These are phyloP conservation scores for Geophilus truncorum DNA, from an alignment of 2,888 invertebrate genomes.

Conservation along the genomic window DNA sequence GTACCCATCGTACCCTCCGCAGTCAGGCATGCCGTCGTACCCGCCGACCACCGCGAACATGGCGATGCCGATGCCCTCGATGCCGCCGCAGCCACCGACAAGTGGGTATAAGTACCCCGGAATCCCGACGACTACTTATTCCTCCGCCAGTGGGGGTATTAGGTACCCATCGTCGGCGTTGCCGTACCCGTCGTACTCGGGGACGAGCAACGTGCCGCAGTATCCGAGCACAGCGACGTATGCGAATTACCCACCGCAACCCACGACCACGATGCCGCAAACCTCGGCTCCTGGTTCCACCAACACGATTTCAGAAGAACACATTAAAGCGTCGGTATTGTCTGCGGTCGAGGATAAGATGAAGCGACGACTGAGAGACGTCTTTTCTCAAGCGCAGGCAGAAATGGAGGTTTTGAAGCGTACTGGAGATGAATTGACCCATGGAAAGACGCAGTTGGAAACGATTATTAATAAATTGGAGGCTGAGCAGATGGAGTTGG, in stretches of 20 bases:
- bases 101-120: slow-evolving; percentile 44
- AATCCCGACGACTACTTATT: neutral
- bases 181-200: slow-evolving; percentile 53
- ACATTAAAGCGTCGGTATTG: slow-evolving; percentile 85
- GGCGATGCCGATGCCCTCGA: slow-evolving; percentile 31
- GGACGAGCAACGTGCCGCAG: neutral
- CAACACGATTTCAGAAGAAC: slow-evolving; percentile 90
- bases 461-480: slow-evolving; percentile 66
- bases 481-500: slow-evolving; percentile 60
- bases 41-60: slow-evolving; percentile 6
- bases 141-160: neutral
- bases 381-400: slow-evolving; percentile 82
- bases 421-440: slow-evolving; percentile 77
- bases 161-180: slow-evolving; percentile 43
- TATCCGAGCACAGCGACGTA: slow-evolving; percentile 48
- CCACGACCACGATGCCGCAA: slow-evolving; percentile 44
- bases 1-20: slow-evolving; percentile 30
- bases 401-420: slow-evolving; percentile 82
- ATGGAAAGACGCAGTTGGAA: slow-evolving; percentile 76
- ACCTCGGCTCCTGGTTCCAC: slow-evolving; percentile 47
- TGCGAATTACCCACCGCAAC: slow-evolving; percentile 52
- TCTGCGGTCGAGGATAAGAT: slow-evolving; percentile 95
- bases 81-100: slow-evolving; percentile 25
- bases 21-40: slow-evolving; percentile 33
- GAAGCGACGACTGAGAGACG: slow-evolving; percentile 76